phyloP scores from a whole-genome alignment of 1,140 invertebrate species.

The Aphis gossypii region DNA sequence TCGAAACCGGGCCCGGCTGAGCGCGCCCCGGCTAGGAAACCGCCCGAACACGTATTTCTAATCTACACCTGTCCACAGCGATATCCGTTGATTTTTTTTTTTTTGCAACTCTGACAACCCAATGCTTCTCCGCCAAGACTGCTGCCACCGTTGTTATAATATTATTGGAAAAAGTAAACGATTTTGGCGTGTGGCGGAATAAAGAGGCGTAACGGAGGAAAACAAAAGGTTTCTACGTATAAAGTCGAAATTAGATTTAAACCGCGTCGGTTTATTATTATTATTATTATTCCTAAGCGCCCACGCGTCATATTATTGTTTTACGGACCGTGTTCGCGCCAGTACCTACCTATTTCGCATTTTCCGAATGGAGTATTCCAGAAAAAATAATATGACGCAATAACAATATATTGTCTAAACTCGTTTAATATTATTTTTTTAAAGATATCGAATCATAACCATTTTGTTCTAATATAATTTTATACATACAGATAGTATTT shows the following conservation, averaged over 20 bases:
- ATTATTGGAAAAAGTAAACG: slow-evolving; percentile 24
- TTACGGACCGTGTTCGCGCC: neutral
- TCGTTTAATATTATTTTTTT: neutral
- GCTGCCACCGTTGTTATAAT: neutral
- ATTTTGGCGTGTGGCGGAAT: neutral
- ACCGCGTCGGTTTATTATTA: neutral
- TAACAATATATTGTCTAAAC: neutral
- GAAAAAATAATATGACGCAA: neutral
- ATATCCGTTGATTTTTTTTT: slow-evolving; percentile 31
- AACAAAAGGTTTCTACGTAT: neutral
- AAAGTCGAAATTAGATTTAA: slow-evolving; percentile 19
- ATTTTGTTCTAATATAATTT: neutral
- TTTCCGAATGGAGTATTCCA: neutral
- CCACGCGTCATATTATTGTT: neutral
- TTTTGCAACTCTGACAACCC: neutral
- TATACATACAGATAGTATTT: neutral
- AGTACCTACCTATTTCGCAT: neutral
- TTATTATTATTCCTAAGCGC: neutral
- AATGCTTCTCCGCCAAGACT: neutral
- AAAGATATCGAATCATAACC: neutral
- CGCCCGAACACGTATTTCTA: slow-evolving; percentile 35
- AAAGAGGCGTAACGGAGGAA: neutral
- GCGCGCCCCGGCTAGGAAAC: neutral
- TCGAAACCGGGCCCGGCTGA: neutral
- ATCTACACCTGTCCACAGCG: slow-evolving; percentile 32